Evolutionary conservation across 2,797 vertebrate species (phyloP), one percentile per base, ranked within the genome.

Genomic region (Cynodonichthys magdalenae): DNA sequence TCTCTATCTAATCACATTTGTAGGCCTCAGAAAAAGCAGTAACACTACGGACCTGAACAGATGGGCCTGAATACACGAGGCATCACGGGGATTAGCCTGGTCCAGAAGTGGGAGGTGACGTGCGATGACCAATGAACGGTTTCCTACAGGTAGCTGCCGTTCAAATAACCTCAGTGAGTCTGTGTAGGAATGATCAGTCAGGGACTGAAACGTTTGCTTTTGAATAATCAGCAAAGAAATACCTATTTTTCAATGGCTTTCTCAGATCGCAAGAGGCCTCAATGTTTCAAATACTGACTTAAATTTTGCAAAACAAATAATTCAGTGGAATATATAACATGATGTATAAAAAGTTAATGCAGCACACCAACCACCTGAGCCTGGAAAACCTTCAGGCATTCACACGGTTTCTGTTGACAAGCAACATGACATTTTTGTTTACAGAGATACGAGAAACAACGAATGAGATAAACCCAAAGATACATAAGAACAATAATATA

Each of bases 1-100:
- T 89, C 88, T 87, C 86, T 20, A 74, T 78, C 87, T 90, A 92
- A 91, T 90, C 88, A 89, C 87, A 86, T 89, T 89, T 87, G n/a
- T n/a, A n/a, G n/a, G n/a, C n/a, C n/a, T n/a, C n/a, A n/a, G n/a
- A n/a, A n/a, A n/a, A n/a, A n/a, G n/a, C n/a, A n/a, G n/a, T n/a
- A n/a, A n/a, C n/a, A n/a, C n/a, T n/a, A n/a, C n/a, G n/a, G n/a
- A n/a, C n/a, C n/a, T n/a, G n/a, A n/a, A n/a, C n/a, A n/a, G n/a
- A n/a, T n/a, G 86, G 89, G 74, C 63, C 72, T 29, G 60, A 36
- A 41, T 70, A n/a, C n/a, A n/a, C 6, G 20, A 69, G 74, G 64
- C 66, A 81, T 70, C 64, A 71, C 75, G 55, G 51, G 71, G 87
- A 90, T 90, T 87, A 89, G 66, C 53, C 52, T 14, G 48, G 69